Conservation (phyloP, 2,888 invertebrate genomes). For the Stenodema calcarata region DNA sequence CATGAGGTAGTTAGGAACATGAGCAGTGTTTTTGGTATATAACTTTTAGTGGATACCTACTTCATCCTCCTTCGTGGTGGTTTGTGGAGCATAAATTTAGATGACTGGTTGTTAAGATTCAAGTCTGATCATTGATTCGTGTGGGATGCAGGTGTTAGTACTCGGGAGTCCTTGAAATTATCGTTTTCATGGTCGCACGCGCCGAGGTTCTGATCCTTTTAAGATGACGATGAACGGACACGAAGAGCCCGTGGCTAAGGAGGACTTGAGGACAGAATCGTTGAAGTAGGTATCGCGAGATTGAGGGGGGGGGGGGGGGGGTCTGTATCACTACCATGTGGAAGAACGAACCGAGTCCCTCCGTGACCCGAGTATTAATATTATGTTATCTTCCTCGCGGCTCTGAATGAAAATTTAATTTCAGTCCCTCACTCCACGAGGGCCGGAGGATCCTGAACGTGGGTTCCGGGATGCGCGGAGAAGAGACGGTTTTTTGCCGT, state of each 20-base stretch:
- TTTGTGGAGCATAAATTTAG: too few species aligned
- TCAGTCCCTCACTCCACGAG: not conserved
- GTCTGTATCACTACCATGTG: not conserved
- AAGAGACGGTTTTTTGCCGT: conserved; percentile 2
- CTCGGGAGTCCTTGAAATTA: not conserved
- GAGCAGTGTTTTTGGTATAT: too few species aligned
- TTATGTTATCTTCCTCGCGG: conserved; percentile 37
- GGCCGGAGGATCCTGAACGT: not conserved
- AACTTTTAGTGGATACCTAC: too few species aligned
- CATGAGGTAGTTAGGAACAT: too few species aligned
- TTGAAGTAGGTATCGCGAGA: not conserved
- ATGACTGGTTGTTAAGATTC: too few species aligned
- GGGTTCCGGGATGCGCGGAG: not conserved
- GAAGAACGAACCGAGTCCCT: conserved; percentile 22
- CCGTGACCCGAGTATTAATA: conserved; percentile 48
- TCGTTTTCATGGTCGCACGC: conserved; percentile 31
- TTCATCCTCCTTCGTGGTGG: too few species aligned
- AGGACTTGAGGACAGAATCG: not conserved
- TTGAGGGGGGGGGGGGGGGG: not conserved
- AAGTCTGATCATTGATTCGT: too few species aligned
- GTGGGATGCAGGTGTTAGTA: not conserved
- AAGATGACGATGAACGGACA: conserved; percentile 18
- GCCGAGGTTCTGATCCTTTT: conserved; percentile 25
- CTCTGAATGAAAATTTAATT: conserved; percentile 48
- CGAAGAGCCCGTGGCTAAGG: not conserved